phyloP scores from a whole-genome alignment of 2,797 vertebrate species.

The Semaprochilodus insignis region DNA sequence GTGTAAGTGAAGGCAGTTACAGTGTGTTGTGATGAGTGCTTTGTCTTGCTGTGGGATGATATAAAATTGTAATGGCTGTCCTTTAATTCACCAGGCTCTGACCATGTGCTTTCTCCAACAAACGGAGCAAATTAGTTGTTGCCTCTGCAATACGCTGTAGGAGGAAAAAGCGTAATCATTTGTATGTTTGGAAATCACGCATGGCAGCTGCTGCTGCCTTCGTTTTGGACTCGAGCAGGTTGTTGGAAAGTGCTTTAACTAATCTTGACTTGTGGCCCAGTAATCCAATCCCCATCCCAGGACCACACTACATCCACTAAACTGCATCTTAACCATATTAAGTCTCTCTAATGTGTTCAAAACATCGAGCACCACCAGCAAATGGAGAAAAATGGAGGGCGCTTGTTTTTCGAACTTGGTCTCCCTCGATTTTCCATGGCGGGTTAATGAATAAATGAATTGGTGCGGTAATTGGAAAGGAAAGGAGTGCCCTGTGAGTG shows the following conservation, averaged over 20 bases:
- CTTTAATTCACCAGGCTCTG: constrained; percentile 35
- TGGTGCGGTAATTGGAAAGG: constrained; percentile 63
- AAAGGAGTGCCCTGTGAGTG: constrained; percentile 56
- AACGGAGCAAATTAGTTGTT: constrained; percentile 52
- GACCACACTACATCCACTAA: constrained; percentile 36
- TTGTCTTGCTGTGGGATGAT: constrained; percentile 30
- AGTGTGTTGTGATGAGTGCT: constrained; percentile 32
- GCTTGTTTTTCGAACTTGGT: constrained; percentile 59
- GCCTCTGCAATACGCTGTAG: constrained; percentile 35
- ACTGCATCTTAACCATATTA: constrained; percentile 57
- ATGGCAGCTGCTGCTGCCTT: constrained; percentile 45
- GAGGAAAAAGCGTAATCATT: constrained; percentile 38
- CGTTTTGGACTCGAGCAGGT: constrained; percentile 24
- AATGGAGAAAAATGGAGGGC: constrained; percentile 54
- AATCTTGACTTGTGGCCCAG: constrained; percentile 36
- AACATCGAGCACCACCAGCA: constrained; percentile 48
- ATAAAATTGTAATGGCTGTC: constrained; percentile 43
- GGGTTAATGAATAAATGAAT: constrained; percentile 65
- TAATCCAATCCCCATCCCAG: constrained; percentile 19
- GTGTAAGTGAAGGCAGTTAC: constrained; percentile 34
- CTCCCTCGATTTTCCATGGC: constrained; percentile 57
- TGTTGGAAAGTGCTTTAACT: constrained; percentile 43
- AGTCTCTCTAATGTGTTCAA: constrained; percentile 52
- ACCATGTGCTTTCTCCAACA: constrained; percentile 43
- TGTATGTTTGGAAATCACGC: constrained; percentile 39